A percentile compares a stretch with the other conserved stretches of the same genome.
Conservation (phyloP, 1,140 invertebrate species). For the Drosophila aff. region DNA sequence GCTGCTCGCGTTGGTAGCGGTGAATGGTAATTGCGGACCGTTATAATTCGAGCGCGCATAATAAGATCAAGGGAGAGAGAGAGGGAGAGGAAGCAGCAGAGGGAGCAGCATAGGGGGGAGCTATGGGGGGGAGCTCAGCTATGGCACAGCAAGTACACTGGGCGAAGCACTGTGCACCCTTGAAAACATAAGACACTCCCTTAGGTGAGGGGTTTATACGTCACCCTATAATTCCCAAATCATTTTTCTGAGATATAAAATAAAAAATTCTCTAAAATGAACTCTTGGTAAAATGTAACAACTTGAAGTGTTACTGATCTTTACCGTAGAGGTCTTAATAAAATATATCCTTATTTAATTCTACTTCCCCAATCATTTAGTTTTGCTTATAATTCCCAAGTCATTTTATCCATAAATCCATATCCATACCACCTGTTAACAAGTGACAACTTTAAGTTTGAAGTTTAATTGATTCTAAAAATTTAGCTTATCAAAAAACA, state of each 20-base stretch:
- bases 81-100: too few relatives aligned
- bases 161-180: not conserved
- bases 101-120: not conserved
- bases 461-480: too few relatives aligned
- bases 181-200: too few relatives aligned
- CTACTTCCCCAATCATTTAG: not conserved
- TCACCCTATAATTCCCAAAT: not conserved
- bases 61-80: constrained; percentile 52
- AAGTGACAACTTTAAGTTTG: too few relatives aligned
- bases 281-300: not conserved
- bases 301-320: not conserved
- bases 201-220: not conserved
- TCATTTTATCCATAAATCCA: not conserved
- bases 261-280: not conserved
- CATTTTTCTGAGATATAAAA: not conserved
- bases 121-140: not conserved
- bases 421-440: too few relatives aligned
- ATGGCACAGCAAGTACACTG: constrained; percentile 16
- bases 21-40: constrained; percentile 81
- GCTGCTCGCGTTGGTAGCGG: constrained; percentile 66
- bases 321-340: not conserved
- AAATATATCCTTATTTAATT: not conserved
- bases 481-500: too few relatives aligned
- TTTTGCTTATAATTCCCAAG: not conserved
- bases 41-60: constrained; percentile 79